Conservation (phyloP, 2,113 vertebrate genomes). For the Tenrec ecaudatus region DNA sequence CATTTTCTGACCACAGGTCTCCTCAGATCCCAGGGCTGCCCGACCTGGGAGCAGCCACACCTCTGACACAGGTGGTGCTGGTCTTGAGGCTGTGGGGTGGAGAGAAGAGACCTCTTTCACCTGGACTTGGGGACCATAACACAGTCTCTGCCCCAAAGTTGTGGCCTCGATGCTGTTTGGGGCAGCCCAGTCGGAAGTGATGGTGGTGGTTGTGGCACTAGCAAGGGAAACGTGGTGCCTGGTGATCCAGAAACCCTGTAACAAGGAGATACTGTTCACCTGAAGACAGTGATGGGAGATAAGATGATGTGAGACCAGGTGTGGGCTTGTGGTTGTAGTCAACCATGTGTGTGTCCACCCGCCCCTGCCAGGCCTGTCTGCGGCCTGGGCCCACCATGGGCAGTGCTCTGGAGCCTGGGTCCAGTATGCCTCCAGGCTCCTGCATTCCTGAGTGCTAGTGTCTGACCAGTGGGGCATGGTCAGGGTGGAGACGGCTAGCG, state of each 20-base stretch:
- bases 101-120: background rate
- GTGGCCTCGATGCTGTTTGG: no score
- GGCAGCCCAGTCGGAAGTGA: rapidly evolving
- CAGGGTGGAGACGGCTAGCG: background rate
- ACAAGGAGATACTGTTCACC: background rate
- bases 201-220: background rate
- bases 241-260: background rate
- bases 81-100: background rate
- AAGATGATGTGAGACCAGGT: background rate
- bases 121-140: background rate
- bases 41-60: background rate
- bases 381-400: background rate
- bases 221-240: background rate
- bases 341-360: background rate
- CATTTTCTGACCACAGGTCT: background rate
- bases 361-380: background rate
- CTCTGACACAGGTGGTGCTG: background rate
- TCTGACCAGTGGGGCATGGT: background rate
- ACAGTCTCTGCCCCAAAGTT: no score
- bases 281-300: background rate
- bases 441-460: background rate
- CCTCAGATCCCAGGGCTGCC: background rate
- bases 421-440: background rate
- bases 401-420: background rate
- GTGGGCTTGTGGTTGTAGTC: background rate